Percentiles rank a stretch among this genome's conserved stretches.
Conservation (phyloP, 2,113 vertebrate species). For the Paedocypris sp. region DNA sequence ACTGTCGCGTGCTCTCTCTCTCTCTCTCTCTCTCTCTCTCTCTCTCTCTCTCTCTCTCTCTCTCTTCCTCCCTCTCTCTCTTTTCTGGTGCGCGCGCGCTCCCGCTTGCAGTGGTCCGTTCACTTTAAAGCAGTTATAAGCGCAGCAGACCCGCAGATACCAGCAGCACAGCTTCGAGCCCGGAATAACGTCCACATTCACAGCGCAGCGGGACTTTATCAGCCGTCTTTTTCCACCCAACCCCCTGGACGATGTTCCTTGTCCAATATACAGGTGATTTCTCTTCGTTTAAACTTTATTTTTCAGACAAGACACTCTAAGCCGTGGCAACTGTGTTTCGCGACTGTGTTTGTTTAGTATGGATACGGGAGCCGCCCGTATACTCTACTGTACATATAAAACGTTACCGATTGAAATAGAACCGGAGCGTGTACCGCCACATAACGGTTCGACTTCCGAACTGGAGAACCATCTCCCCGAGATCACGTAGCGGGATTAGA, state of each 20-base stretch:
- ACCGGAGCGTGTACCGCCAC: no score
- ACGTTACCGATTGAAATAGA: no score
- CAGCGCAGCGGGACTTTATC: slow-evolving; percentile 37
- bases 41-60: neutral
- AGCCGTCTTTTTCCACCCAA: slow-evolving; percentile 9
- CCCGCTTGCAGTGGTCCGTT: neutral
- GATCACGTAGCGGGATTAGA: no score
- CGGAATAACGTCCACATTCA: slow-evolving; percentile 8
- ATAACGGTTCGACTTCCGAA: no score
- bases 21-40: neutral
- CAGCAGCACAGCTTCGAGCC: slow-evolving; percentile 9
- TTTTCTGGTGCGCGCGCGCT: no score
- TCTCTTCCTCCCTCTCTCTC: neutral
- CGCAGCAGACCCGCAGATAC: slow-evolving; percentile 38
- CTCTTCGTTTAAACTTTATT: slow-evolving; percentile 30
- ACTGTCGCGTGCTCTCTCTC: no score
- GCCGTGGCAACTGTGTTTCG: neutral
- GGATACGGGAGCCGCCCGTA: slow-evolving; percentile 10
- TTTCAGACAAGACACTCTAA: neutral
- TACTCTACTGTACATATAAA: no score
- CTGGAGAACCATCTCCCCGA: no score
- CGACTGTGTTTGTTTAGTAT: neutral
- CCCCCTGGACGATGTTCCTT: slow-evolving; percentile 65
- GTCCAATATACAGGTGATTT: slow-evolving; percentile 67
- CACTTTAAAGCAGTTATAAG: slow-evolving; percentile 26